Conservation (phyloP, 2,113 vertebrate genomes). For the Eurypyga helias region DNA sequence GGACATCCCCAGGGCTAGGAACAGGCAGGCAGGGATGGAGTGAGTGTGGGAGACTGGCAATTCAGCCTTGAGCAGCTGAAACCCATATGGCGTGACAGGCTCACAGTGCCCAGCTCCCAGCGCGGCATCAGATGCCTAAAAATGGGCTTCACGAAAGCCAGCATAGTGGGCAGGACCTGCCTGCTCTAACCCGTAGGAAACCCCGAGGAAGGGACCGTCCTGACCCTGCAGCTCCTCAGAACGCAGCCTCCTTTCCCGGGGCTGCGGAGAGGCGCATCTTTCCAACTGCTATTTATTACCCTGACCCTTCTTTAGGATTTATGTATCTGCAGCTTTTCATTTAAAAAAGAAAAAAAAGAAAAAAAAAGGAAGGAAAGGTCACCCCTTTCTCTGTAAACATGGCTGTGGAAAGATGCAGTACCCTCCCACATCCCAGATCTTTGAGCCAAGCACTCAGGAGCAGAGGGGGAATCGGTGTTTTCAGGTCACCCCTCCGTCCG, state of each 20-base stretch:
- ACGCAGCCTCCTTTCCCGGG: background rate
- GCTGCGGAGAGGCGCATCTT: background rate
- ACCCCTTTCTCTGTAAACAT: background rate
- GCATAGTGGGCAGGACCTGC: background rate
- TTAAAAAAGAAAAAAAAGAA: accelerated
- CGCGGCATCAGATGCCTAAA: background rate
- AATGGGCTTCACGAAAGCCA: background rate
- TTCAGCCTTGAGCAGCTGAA: background rate
- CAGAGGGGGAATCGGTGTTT: background rate
- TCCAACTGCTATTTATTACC: background rate
- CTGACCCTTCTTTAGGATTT: background rate
- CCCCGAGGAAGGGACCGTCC: background rate
- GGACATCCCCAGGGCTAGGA: background rate
- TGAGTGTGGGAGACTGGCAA: background rate
- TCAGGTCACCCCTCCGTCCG: background rate
- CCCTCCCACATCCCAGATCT: background rate
- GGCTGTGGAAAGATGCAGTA: background rate
- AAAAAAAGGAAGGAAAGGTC: background rate
- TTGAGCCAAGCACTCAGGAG: background rate
- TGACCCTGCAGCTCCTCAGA: background rate
- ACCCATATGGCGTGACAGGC: accelerated
- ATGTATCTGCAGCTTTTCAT: background rate
- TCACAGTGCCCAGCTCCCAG: background rate
- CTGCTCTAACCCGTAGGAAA: background rate
- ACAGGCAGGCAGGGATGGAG: background rate